These are phyloP conservation scores for Solea senegalensis DNA, from an alignment of 2,113 vertebrate genomes.

Conservation along the genomic window DNA sequence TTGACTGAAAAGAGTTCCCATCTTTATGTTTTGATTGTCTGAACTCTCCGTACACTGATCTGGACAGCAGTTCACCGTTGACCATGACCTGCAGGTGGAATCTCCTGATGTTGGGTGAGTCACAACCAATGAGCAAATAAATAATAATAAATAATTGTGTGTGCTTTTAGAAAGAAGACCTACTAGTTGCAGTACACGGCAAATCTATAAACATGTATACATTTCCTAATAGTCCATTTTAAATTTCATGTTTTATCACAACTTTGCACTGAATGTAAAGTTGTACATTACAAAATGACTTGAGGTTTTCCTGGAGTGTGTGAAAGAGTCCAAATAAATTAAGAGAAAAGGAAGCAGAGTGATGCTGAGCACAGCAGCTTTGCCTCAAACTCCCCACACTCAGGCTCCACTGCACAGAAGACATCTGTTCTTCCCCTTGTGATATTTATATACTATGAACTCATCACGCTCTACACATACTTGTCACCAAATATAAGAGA, in stretches of 20 bases:
- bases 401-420: conserved; percentile 11
- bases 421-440: conserved; percentile 33
- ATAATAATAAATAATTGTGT: conserved; percentile 32
- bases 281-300: too few relatives aligned
- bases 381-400: conserved; percentile 15
- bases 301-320: not conserved
- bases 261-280: too few relatives aligned
- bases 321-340: conserved; percentile 8
- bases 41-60: conserved; percentile 1
- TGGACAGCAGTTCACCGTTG: conserved; percentile 25
- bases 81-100: conserved; percentile 58
- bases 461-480: conserved; percentile 18
- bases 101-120: conserved; percentile 76
- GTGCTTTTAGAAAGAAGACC: not conserved
- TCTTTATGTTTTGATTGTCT: conserved; percentile 16
- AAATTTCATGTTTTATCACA: not conserved
- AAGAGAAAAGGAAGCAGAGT: conserved; percentile 2
- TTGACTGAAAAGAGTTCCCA: not conserved
- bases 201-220: not conserved
- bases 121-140: conserved; percentile 5
- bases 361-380: conserved; percentile 17
- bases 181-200: not conserved
- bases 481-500: not conserved
- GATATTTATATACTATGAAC: conserved; percentile 50
- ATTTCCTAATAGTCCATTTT: not conserved